phyloP scores from a whole-genome alignment of 2,113 vertebrate genomes.

The Casuarius casuarius region DNA sequence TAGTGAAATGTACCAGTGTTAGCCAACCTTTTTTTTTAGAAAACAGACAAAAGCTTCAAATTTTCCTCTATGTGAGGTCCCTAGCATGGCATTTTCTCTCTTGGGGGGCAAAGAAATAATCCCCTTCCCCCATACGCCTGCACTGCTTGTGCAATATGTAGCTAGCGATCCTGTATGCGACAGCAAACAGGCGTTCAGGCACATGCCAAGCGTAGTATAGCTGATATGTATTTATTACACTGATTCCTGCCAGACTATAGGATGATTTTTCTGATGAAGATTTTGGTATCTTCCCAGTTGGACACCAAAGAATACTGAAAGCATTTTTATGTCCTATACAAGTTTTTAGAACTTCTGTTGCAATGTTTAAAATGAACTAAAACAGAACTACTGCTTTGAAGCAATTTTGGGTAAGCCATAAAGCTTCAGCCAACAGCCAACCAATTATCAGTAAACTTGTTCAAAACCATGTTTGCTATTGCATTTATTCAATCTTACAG shows the following conservation, averaged over 20 bases:
- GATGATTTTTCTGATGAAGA: background rate
- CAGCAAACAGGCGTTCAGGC: background rate
- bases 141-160: rapidly evolving
- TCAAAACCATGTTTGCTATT: background rate
- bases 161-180: background rate
- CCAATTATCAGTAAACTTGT: background rate
- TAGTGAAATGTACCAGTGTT: rapidly evolving
- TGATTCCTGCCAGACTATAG: background rate
- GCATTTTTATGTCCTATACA: background rate
- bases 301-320: background rate
- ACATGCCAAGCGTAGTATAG: rapidly evolving
- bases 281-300: background rate
- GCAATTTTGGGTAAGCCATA: background rate
- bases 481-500: background rate
- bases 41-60: background rate
- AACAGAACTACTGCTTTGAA: background rate
- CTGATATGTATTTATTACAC: rapidly evolving
- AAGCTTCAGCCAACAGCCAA: background rate
- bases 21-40: rapidly evolving
- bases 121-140: background rate
- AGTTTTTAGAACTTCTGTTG: background rate
- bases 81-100: rapidly evolving
- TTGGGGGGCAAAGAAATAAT: background rate
- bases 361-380: background rate
- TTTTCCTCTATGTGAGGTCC: background rate